Conservation (phyloP, 2,888 invertebrate species). For the Xanthia togata region DNA sequence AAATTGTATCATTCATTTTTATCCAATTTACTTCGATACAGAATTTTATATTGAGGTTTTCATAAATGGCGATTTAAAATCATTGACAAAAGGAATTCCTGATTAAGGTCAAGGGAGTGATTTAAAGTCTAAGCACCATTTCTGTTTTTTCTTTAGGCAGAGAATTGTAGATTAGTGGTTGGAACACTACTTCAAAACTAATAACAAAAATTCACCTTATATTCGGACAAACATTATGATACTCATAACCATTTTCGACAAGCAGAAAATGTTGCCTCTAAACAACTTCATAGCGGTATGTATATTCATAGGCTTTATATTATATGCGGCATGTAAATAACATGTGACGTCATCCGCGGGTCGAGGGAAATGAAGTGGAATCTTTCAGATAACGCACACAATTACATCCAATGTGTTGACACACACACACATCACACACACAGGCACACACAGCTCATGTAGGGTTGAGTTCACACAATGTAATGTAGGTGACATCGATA, state of each 20-base stretch:
- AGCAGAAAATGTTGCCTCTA: background rate
- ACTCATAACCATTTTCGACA: too few relatives aligned
- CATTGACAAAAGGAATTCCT: background rate
- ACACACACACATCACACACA: conserved; percentile 62
- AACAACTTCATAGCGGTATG: background rate
- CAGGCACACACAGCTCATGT: conserved; percentile 68
- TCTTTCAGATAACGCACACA: conserved; percentile 90
- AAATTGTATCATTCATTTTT: too few relatives aligned
- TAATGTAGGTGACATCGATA: conserved; percentile 89
- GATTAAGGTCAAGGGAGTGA: background rate
- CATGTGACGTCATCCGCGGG: conserved; percentile 86
- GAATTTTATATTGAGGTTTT: background rate
- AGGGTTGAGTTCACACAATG: conserved; percentile 83
- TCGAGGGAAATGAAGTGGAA: conserved; percentile 90
- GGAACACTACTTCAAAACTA: background rate
- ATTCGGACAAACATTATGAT: background rate
- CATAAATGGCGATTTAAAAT: background rate
- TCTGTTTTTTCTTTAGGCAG: background rate
- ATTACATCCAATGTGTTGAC: conserved; percentile 59
- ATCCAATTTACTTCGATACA: background rate
- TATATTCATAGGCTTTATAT: conserved; percentile 26
- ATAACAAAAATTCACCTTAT: background rate
- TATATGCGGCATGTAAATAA: conserved; percentile 72
- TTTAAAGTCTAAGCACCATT: background rate
- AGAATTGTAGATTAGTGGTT: background rate